These are phyloP conservation scores for Synodontis membranacea DNA, from an alignment of 2,113 vertebrate genomes.

Conservation along the genomic window DNA sequence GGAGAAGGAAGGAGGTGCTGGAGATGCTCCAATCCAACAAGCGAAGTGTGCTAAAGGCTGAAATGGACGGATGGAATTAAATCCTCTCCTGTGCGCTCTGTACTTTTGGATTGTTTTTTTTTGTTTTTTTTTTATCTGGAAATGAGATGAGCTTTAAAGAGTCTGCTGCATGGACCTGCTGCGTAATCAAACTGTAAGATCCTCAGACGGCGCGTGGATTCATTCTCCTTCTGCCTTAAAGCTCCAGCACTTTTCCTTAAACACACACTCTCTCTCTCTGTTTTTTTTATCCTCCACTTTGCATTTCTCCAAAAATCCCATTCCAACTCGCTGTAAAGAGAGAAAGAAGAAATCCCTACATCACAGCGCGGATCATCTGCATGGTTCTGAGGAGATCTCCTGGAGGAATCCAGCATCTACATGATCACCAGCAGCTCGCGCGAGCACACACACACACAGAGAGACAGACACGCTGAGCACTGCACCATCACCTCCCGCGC, in stretches of 20 bases:
- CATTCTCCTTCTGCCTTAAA: not conserved
- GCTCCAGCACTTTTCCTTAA: slow-evolving; percentile 3
- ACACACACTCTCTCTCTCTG: too few relatives aligned
- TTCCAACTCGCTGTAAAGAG: not conserved
- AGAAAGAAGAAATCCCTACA: not conserved
- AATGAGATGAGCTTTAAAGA: not conserved
- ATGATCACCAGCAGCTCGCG: slow-evolving; percentile 1
- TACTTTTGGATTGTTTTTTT: too few relatives aligned
- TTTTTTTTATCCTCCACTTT: not conserved
- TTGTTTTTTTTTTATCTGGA: too few relatives aligned
- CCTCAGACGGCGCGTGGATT: not conserved
- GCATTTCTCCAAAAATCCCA: not conserved
- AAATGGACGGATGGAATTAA: not conserved
- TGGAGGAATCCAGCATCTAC: not conserved
- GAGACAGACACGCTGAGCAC: not conserved
- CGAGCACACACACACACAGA: too few relatives aligned
- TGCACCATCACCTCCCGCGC: not conserved
- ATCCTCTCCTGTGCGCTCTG: not conserved
- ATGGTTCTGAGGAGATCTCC: not conserved
- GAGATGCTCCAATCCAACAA: not conserved
- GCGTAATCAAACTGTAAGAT: slow-evolving; percentile 31
- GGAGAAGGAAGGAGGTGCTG: not conserved
- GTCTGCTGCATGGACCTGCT: slow-evolving; percentile 22
- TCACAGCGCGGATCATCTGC: not conserved
- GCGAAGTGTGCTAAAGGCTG: not conserved